These are phyloP conservation scores for Microcebus murinus DNA, from an alignment of 2,113 vertebrate genomes.

Conservation along the genomic window DNA sequence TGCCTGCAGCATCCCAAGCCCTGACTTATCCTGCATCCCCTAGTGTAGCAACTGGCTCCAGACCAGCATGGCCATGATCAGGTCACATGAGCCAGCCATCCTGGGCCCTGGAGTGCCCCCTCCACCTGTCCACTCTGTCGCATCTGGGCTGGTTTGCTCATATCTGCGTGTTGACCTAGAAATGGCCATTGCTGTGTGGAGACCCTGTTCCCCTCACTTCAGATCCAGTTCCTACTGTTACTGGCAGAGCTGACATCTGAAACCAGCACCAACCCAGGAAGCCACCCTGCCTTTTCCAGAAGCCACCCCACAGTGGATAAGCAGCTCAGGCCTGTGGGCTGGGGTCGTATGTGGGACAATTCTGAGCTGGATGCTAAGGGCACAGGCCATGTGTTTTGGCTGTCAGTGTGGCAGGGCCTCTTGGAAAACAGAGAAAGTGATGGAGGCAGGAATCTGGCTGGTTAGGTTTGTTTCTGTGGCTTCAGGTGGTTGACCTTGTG, in stretches of 20 bases:
- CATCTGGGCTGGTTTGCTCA: not conserved
- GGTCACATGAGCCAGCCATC: not conserved
- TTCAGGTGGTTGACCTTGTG: not conserved
- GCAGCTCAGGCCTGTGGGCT: not conserved
- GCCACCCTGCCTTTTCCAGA: not conserved
- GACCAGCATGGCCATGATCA: not conserved
- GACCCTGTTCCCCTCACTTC: not conserved
- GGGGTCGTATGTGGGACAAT: not conserved
- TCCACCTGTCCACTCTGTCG: rapidly evolving
- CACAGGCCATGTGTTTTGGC: not conserved
- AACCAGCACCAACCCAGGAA: not conserved
- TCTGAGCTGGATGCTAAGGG: not conserved
- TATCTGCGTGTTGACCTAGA: not conserved
- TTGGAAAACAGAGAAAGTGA: constrained; percentile 28
- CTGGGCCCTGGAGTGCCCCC: not conserved
- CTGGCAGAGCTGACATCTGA: not conserved
- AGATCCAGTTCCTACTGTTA: constrained; percentile 3
- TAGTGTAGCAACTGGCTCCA: no score
- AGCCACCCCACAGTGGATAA: not conserved
- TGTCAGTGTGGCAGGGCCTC: not conserved
- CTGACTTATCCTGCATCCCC: not conserved
- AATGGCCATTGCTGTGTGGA: not conserved
- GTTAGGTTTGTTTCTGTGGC: not conserved
- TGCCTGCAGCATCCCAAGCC: not conserved
- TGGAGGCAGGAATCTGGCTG: not conserved